These are phyloP conservation scores for Beris chalybata DNA, from an alignment of 2,888 invertebrate species.

Conservation along the genomic window DNA sequence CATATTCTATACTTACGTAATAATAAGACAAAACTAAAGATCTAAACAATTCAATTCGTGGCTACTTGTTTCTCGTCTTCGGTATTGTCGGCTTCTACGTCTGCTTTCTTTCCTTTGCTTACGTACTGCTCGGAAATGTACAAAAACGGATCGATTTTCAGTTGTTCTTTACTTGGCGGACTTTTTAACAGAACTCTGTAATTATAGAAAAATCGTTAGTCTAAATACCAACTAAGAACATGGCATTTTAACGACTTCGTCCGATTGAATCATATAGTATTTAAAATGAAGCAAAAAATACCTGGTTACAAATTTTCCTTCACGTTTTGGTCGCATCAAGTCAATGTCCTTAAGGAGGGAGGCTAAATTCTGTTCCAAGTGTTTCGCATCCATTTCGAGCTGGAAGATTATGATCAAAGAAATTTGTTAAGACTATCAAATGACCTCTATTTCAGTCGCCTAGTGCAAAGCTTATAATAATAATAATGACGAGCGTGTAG, in stretches of 20 bases:
- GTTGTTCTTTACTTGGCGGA: constrained; percentile 66
- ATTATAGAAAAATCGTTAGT: neutral
- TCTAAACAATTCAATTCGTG: neutral
- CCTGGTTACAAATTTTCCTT: constrained; percentile 69
- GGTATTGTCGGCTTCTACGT: neutral
- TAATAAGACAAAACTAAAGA: neutral
- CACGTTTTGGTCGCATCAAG: constrained; percentile 65
- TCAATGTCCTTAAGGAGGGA: constrained; percentile 68
- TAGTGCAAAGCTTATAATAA: too few species aligned
- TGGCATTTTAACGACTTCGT: too few species aligned
- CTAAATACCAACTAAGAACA: too few species aligned
- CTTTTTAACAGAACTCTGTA: constrained; percentile 65
- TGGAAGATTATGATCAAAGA: constrained; percentile 47
- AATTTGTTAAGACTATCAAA: too few species aligned
- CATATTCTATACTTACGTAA: neutral
- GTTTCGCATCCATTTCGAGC: constrained; percentile 72
- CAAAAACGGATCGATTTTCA: constrained; percentile 69
- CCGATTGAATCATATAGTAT: constrained; percentile 38
- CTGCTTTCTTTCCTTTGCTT: neutral
- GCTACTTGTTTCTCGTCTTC: constrained; percentile 9
- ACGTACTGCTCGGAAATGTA: constrained; percentile 52
- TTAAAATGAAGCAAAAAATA: constrained; percentile 40
- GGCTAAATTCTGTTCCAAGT: constrained; percentile 73
- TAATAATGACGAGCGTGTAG: too few species aligned
- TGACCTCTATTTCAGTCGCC: too few species aligned